Conservation (phyloP, 2,888 invertebrate species). For the Netelia virgata region DNA sequence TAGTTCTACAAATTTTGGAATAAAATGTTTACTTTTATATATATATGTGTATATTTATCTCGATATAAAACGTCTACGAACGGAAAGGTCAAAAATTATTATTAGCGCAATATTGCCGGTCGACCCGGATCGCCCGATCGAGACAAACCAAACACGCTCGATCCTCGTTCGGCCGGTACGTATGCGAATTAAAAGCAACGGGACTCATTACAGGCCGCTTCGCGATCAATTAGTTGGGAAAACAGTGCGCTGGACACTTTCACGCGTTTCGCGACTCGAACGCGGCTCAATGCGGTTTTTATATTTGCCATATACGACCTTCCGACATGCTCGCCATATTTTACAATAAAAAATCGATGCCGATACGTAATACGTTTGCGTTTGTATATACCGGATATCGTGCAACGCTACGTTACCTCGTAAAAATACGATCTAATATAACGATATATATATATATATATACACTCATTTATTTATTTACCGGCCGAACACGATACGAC, state of each 20-base stretch:
- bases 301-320: slow-evolving; percentile 51
- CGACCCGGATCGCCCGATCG: slow-evolving; percentile 19
- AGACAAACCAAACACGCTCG: not conserved
- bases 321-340: slow-evolving; percentile 36
- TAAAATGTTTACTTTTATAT: not conserved
- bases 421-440: not conserved
- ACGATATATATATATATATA: no score
- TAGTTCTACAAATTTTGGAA: not conserved
- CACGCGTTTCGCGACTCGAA: slow-evolving; percentile 47
- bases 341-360: slow-evolving; percentile 32
- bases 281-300: slow-evolving; percentile 26
- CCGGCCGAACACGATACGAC: no score
- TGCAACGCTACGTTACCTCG: not conserved
- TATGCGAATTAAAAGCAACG: slow-evolving; percentile 50
- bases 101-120: slow-evolving; percentile 33
- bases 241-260: slow-evolving; percentile 62
- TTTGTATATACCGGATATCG: slow-evolving; percentile 6
- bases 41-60: not conserved
- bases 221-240: slow-evolving; percentile 66
- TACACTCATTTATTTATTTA: no score
- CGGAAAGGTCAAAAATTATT: slow-evolving; percentile 23
- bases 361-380: not conserved
- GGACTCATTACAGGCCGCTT: slow-evolving; percentile 56
- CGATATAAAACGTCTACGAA: not conserved
- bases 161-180: slow-evolving; percentile 34